Conservation (phyloP, 1,140 invertebrate species). For the Ostrea edulis region DNA sequence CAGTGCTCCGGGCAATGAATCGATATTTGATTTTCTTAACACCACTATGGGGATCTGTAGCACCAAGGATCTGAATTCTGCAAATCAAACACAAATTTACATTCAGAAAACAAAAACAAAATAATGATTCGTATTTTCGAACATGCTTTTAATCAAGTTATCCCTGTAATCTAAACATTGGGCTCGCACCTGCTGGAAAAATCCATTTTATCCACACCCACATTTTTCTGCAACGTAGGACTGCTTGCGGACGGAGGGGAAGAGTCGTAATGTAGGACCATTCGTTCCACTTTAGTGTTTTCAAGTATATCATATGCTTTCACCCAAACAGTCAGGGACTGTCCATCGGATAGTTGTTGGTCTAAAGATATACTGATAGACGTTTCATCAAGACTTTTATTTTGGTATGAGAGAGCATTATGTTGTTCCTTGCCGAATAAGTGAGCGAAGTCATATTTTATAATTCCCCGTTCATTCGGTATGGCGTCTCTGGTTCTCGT, state of each 20-base stretch:
- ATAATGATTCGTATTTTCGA: too few relatives aligned
- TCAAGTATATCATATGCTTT: constrained; percentile 51
- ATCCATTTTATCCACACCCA: not conserved
- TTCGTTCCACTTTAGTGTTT: constrained; percentile 11
- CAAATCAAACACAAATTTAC: not conserved
- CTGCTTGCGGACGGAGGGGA: not conserved
- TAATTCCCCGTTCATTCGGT: constrained; percentile 55
- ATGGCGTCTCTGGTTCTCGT: constrained; percentile 45
- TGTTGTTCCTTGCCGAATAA: not conserved
- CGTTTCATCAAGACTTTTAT: not conserved
- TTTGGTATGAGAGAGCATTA: not conserved
- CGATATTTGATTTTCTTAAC: not conserved
- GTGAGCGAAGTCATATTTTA: constrained; percentile 41
- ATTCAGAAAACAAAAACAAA: not conserved
- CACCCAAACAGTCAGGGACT: constrained; percentile 49
- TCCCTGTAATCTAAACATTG: too few relatives aligned
- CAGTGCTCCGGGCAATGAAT: not conserved
- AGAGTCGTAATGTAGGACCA: constrained; percentile 41
- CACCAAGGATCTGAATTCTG: not conserved
- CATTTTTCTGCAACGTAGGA: not conserved
- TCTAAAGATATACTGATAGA: not conserved
- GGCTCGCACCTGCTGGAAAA: constrained; percentile 33
- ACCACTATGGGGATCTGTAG: not conserved
- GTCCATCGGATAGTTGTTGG: constrained; percentile 5
- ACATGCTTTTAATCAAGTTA: too few relatives aligned